Conservation (phyloP, 2,113 vertebrate genomes). For the Cairina moschata region DNA sequence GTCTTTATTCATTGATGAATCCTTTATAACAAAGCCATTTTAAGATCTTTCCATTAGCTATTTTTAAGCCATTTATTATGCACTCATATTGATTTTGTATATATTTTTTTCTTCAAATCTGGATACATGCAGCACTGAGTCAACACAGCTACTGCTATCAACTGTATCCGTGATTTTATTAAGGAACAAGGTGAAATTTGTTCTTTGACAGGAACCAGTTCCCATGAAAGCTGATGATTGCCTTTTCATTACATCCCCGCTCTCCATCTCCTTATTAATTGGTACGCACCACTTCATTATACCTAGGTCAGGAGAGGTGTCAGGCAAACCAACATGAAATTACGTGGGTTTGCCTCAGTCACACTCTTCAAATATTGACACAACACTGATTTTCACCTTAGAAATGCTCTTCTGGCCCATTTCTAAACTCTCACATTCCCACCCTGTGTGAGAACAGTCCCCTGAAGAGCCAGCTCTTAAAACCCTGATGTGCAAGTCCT, state of each 20-base stretch:
- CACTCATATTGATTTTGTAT: not conserved
- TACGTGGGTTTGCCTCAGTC: not conserved
- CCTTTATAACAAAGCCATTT: not conserved
- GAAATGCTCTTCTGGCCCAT: not conserved
- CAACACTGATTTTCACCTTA: not conserved
- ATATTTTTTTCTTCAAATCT: not conserved
- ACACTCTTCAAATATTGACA: slow-evolving; percentile 37
- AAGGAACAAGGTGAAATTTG: not conserved
- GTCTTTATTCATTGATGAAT: slow-evolving; percentile 33
- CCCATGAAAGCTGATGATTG: not conserved
- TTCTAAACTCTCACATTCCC: not conserved
- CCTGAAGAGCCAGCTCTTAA: not conserved
- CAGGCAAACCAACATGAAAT: not conserved
- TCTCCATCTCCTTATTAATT: not conserved
- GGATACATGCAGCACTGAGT: not conserved
- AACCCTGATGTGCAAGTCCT: not conserved
- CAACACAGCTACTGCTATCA: not conserved
- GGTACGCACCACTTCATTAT: not conserved
- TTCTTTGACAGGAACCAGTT: not conserved
- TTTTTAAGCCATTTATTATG: slow-evolving; percentile 31
- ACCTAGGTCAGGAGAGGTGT: rapidly evolving
- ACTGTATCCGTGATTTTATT: not conserved
- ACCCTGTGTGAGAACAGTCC: not conserved
- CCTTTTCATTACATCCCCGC: not conserved
- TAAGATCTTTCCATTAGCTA: not conserved